Conservation (phyloP, 2,113 vertebrate species). For the Alligator mississippiensis region DNA sequence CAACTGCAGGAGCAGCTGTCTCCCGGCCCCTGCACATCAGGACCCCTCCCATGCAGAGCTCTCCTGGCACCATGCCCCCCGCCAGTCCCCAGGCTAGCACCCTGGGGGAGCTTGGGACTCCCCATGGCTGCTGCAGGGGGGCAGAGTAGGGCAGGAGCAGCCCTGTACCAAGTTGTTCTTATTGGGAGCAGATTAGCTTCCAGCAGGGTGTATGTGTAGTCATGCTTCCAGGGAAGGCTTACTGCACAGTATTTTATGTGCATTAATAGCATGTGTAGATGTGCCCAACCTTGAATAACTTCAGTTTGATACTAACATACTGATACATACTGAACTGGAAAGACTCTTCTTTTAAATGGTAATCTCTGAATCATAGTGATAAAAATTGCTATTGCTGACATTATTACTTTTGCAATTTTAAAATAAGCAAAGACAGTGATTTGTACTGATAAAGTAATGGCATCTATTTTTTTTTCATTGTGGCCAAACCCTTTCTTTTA, state of each 20-base stretch:
- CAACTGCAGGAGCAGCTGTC: too few relatives aligned
- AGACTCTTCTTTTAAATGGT: neutral
- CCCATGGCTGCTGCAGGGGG: too few relatives aligned
- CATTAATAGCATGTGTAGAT: too few relatives aligned
- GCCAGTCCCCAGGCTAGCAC: too few relatives aligned
- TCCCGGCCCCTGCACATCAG: too few relatives aligned
- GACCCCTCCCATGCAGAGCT: too few relatives aligned
- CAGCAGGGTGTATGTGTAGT: neutral
- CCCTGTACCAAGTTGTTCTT: too few relatives aligned
- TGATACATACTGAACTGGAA: neutral
- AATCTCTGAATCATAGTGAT: neutral
- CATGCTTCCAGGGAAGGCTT: neutral
- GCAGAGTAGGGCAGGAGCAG: too few relatives aligned
- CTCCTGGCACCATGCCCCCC: too few relatives aligned
- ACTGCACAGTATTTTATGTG: neutral
- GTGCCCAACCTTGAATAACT: too few relatives aligned
- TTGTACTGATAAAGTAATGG: neutral
- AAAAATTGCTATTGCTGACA: neutral
- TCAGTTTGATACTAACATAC: neutral
- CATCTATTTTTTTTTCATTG: neutral
- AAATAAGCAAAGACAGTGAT: neutral
- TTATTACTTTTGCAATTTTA: neutral
- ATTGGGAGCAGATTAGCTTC: accelerated
- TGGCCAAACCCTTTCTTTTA: neutral
- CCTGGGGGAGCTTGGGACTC: too few relatives aligned